Percentiles rank a stretch among this genome's conserved stretches.
These are phyloP conservation scores for Anser cygnoides DNA, from an alignment of 2,113 vertebrate species.

Conservation along the genomic window DNA sequence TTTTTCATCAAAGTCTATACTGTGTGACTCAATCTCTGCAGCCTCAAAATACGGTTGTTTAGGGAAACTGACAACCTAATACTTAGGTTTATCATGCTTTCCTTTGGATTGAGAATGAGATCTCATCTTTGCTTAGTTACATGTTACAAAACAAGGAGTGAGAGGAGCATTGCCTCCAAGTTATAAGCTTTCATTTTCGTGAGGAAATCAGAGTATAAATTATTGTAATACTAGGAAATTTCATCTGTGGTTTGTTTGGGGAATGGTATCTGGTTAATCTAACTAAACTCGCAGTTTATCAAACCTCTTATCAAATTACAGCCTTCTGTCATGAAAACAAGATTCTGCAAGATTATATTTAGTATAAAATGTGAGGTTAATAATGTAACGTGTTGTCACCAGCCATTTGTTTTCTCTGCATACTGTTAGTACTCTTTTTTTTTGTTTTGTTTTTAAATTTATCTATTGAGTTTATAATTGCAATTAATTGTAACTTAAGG, in stretches of 20 bases:
- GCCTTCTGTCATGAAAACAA: conserved; percentile 23
- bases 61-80: conserved; percentile 34
- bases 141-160: neutral
- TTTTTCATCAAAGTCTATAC: conserved; percentile 51
- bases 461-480: conserved; percentile 18
- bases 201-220: conserved; percentile 21
- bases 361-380: conserved; percentile 48
- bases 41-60: conserved; percentile 54
- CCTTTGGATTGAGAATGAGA: neutral
- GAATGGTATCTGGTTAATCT: conserved; percentile 35
- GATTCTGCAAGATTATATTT: conserved; percentile 40
- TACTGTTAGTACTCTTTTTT: neutral
- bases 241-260: conserved; percentile 48
- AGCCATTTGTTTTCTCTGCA: conserved; percentile 55
- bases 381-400: conserved; percentile 20
- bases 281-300: conserved; percentile 36
- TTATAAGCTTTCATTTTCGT: conserved; percentile 47
- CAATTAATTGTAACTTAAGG: conserved; percentile 49
- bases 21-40: conserved; percentile 42
- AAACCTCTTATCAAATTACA: conserved; percentile 42
- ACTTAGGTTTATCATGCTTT: neutral
- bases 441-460: too few species aligned
- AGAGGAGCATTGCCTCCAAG: conserved; percentile 9
- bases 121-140: neutral
- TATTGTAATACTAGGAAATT: conserved; percentile 6